Evolutionary conservation across 2,888 invertebrate species (phyloP), one percentile per base, ranked within the genome.

Genomic region (Patella depressa): DNA sequence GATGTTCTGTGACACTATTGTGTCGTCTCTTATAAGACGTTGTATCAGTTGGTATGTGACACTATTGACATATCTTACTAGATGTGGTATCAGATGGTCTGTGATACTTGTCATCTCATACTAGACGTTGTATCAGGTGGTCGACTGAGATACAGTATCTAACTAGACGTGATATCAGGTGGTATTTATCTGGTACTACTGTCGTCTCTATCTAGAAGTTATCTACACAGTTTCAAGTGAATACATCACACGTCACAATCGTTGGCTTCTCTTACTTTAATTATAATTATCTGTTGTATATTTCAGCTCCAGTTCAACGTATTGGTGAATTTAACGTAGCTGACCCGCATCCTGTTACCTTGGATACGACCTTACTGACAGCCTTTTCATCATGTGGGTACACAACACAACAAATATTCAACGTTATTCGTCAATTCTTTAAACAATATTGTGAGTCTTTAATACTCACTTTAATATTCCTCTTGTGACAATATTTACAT

Each of bases 321-420:
- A 65, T 65, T 65, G 65, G 65, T 65, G 15, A 65, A 19, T 14
- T 65, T 24, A 24, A 24, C 5, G 65, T 65, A 65, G 24, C 65
- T 65, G 65, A 65, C 24, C 65, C 65, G 12, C 7, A 65, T 24
- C 65, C 65, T 19, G 11, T 24, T 24, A 65, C 65, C 24, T 24
- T 65, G 24, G 24, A 19, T 4, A 12, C 12, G 14, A 24, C 19
- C 24, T 24, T 65, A 65, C 65, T 65, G 65, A 65, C 65, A 65
- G 65, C 65, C 1, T 65, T 11, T 65, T 24, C 65, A 65, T 65
- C 65, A 65, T 65, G 65, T 65, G 65, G 65, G 65, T 65, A 65
- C 24, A 24, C 65, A 65, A 65, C 65, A 65, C 65, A 65, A 65
- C 65, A 24, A 24, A 24, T 65, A 65, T 65, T 65, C 24, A 19